Conservation (phyloP, 2,113 vertebrate species). For the Grammomys dolichurus region DNA sequence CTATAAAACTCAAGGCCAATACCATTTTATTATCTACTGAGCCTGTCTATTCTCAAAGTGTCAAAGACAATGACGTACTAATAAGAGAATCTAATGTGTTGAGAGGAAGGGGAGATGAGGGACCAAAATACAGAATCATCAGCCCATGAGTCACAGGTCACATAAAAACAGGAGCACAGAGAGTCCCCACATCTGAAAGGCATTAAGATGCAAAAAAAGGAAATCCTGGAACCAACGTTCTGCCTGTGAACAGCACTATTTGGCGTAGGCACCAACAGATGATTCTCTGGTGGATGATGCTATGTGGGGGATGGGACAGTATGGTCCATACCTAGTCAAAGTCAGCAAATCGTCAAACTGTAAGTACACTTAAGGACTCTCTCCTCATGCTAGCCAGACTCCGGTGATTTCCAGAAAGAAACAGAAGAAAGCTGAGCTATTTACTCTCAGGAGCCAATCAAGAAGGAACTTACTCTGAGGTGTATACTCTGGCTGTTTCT, state of each 20-base stretch:
- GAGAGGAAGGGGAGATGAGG: neutral
- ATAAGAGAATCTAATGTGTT: conserved; percentile 49
- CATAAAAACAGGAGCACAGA: neutral
- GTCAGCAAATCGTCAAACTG: conserved; percentile 28
- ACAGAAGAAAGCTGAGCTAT: neutral
- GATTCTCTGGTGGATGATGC: neutral
- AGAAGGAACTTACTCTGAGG: neutral
- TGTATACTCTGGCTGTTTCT: neutral
- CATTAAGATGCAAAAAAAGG: neutral
- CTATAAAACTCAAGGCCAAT: conserved; percentile 46
- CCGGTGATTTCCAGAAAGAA: neutral
- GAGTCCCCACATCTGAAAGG: conserved; percentile 6
- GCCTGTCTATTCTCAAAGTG: conserved; percentile 62
- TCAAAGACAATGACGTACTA: conserved; percentile 50
- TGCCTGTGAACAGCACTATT: neutral
- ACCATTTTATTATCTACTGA: conserved; percentile 18
- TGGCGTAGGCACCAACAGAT: neutral
- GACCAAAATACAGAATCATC: neutral
- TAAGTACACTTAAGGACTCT: too few species aligned
- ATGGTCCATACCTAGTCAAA: neutral
- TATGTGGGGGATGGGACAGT: too few species aligned
- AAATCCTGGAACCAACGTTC: neutral
- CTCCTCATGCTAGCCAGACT: neutral
- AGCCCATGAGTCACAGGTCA: conserved; percentile 37
- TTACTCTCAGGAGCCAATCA: neutral